Evolutionary conservation across 2,797 vertebrate genomes (phyloP).

Genomic region (Dromococcyx pavoninus): DNA sequence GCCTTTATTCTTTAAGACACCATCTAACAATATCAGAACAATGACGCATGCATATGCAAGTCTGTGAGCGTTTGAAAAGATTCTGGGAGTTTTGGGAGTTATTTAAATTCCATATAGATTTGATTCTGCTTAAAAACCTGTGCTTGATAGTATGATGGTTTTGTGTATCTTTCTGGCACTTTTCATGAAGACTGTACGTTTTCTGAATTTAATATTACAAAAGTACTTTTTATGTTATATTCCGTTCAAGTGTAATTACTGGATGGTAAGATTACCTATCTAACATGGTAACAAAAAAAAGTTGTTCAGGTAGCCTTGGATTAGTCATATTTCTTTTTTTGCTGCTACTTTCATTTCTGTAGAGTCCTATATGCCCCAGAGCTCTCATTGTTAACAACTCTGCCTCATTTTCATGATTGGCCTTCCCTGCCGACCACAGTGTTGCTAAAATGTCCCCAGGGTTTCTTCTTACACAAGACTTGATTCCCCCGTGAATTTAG

Average conservation of each 20-base stretch:
- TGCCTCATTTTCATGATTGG: slow-evolving; percentile 5
- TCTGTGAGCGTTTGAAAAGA: not conserved
- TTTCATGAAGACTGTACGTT: not conserved
- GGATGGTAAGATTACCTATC: not conserved
- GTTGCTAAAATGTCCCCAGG: slow-evolving; percentile 7
- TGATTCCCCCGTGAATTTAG: not conserved
- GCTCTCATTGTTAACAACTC: not conserved
- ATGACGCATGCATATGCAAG: not conserved
- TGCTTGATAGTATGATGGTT: not conserved
- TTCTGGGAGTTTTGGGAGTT: not conserved
- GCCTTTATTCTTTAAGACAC: not conserved
- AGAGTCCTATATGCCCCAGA: not conserved
- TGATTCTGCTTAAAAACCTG: not conserved
- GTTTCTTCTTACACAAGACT: not conserved
- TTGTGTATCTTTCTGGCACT: not conserved
- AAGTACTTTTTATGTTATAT: not conserved
- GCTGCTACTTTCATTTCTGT: not conserved
- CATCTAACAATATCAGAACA: not conserved
- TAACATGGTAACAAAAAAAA: not conserved
- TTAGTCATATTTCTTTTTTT: not conserved
- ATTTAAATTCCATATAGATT: not conserved
- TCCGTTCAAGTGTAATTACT: not conserved
- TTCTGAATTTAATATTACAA: not conserved
- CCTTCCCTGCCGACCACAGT: not conserved
- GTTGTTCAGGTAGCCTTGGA: not conserved